Percentiles rank a stretch among this genome's conserved stretches.
Evolutionary conservation across 2,888 invertebrate genomes (phyloP).

Genomic region (Fragum sueziense): DNA sequence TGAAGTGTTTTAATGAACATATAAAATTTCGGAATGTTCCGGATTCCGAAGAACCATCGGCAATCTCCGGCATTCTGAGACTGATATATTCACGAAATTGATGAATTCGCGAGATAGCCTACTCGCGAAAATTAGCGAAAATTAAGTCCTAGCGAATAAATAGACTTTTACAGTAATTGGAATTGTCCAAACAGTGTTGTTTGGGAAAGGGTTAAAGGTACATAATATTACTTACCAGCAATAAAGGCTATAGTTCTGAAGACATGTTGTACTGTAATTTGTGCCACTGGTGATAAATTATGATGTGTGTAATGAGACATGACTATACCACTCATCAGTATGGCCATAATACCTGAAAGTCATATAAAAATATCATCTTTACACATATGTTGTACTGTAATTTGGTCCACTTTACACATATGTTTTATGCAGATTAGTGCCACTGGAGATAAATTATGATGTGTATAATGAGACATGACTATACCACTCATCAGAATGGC

Average conservation of each 20-base stretch:
- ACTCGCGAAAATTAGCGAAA: no score
- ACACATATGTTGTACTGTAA: constrained; percentile 99
- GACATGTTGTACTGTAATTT: constrained; percentile 99
- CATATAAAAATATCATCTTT: constrained; percentile 98
- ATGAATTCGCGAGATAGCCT: no score
- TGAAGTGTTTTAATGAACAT: no score
- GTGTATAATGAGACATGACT: constrained; percentile 99
- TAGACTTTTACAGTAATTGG: neutral
- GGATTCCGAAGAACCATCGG: no score
- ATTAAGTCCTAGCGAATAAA: no score
- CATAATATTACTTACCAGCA: constrained; percentile 84
- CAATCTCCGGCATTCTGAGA: no score
- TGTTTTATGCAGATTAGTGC: no score
- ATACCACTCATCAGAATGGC: constrained; percentile 99
- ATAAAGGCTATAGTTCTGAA: constrained; percentile 98
- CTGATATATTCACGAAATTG: no score
- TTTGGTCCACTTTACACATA: no score
- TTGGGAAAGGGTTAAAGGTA: neutral
- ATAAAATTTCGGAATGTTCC: no score
- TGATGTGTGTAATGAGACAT: constrained; percentile 99
- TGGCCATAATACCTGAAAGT: constrained; percentile 98
- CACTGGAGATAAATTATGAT: constrained; percentile 98
- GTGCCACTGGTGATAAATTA: constrained; percentile 98
- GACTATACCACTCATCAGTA: constrained; percentile 98
- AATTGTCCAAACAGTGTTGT: neutral